phyloP scores from a whole-genome alignment of 2,888 invertebrate genomes.

The Pterostichus madidus region DNA sequence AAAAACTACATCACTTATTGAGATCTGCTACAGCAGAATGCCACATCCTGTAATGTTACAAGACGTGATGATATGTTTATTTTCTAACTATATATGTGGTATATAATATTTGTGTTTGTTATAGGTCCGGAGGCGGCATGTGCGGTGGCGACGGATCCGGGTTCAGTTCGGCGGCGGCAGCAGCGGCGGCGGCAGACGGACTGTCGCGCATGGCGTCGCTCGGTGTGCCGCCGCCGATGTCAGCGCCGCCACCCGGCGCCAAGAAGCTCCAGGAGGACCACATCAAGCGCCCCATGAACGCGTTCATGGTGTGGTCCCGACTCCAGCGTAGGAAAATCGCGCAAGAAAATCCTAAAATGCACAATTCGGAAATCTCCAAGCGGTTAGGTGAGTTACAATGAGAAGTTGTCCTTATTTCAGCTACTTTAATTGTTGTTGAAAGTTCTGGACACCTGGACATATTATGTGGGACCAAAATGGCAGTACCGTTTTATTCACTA shows the following conservation, averaged over 20 bases:
- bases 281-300: conserved; percentile 98
- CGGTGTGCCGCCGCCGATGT: conserved; percentile 80
- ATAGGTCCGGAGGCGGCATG: conserved; percentile 87
- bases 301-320: conserved; percentile 99
- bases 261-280: conserved; percentile 88
- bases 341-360: conserved; percentile 99
- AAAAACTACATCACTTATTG: no score
- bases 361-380: conserved; percentile 97
- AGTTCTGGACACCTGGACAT: no score
- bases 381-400: conserved; percentile 83
- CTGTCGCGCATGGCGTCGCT: conserved; percentile 81
- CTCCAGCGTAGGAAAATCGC: conserved; percentile 96
- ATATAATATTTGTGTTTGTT: no score
- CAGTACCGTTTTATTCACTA: no score
- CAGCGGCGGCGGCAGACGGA: conserved; percentile 82
- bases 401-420: neutral
- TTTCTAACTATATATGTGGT: no score
- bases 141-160: conserved; percentile 79
- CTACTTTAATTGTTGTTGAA: no score
- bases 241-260: conserved; percentile 78
- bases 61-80: no score
- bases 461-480: no score
- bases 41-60: no score
- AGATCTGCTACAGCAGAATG: no score
- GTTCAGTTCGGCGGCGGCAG: conserved; percentile 72